A percentile compares a stretch with the other conserved stretches of the same genome.
These are phyloP conservation scores for Blera fallax DNA, from an alignment of 2,888 invertebrate species.

Conservation along the genomic window DNA sequence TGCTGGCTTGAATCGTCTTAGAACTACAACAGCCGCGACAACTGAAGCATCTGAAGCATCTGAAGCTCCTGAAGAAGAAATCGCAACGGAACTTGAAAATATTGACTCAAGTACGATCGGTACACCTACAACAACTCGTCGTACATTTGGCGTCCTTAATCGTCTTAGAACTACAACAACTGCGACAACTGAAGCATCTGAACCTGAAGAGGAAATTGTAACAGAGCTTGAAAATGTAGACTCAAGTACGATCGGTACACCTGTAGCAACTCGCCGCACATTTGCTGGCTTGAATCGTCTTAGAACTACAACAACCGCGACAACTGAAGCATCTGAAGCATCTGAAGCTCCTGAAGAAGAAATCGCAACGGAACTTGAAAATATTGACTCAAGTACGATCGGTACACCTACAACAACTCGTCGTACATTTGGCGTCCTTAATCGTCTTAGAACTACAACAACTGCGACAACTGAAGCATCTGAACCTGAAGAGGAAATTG, in stretches of 20 bases:
- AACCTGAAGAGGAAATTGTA: conserved; percentile 5
- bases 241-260: neutral
- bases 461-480: neutral
- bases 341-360: neutral
- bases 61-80: conserved; percentile 21
- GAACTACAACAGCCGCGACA: conserved; percentile 19
- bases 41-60: neutral
- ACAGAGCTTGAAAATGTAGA: neutral
- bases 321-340: neutral
- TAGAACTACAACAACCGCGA: neutral
- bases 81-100: neutral
- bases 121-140: neutral
- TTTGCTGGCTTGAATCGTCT: neutral
- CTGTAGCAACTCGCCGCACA: conserved; percentile 55
- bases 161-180: neutral
- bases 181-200: neutral
- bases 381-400: neutral
- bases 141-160: neutral
- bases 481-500: neutral
- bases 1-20: conserved; percentile 32
- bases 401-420: conserved; percentile 14
- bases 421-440: conserved; percentile 62
- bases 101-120: neutral
- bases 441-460: conserved; percentile 64
- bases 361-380: neutral